A percentile compares a stretch with the other conserved stretches of the same genome.
These are phyloP conservation scores for Rhyacophila evoluta DNA, from an alignment of 2,888 invertebrate species.

Conservation along the genomic window DNA sequence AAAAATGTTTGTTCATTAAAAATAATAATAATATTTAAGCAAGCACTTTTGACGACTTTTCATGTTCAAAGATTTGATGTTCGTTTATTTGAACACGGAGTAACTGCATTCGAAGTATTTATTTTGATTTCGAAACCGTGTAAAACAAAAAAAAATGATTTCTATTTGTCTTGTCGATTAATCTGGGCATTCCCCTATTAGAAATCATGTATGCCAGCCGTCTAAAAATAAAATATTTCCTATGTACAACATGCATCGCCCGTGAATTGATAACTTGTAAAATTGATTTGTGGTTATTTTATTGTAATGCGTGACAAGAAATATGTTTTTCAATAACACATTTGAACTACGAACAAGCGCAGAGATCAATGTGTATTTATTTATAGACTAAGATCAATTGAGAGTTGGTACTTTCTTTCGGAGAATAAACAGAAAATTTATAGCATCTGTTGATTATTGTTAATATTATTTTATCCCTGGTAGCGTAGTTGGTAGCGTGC, in stretches of 20 bases:
- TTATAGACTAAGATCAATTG: not conserved
- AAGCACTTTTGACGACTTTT: no score
- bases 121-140: not conserved
- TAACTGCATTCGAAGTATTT: no score
- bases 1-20: no score
- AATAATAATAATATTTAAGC: no score
- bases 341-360: slow-evolving; percentile 11
- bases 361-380: not conserved
- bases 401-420: not conserved
- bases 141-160: not conserved
- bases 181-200: not conserved
- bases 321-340: slow-evolving; percentile 27
- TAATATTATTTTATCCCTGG: no score
- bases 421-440: not conserved
- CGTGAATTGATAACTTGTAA: slow-evolving; percentile 8
- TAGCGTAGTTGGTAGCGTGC: no score
- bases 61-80: no score
- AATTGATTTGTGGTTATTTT: slow-evolving; percentile 36
- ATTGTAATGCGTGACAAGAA: not conserved
- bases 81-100: no score
- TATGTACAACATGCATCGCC: not conserved
- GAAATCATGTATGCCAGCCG: not conserved
- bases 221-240: not conserved
- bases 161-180: slow-evolving; percentile 7
- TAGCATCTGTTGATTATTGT: not conserved